Base-by-base conservation (phyloP, 2,113 vertebrate genomes). In the Microtus ochrogaster region DNA sequence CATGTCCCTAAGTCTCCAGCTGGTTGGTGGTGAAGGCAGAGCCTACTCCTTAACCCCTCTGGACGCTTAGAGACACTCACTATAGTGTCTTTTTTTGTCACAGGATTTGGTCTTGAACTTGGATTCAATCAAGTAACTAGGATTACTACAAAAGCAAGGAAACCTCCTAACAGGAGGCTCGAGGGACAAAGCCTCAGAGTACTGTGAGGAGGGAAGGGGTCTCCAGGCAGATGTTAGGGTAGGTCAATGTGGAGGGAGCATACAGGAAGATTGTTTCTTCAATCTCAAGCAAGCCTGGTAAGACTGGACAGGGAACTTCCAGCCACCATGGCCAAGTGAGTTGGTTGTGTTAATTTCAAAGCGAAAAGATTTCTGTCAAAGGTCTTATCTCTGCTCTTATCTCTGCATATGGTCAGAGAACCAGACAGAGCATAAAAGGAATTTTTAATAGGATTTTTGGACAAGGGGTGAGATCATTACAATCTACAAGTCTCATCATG, bases 51-150 rank as follows among this genome's bases (percentile, higher is more conserved):
- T 74, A 78, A 10, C 21, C 58, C 4, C 5, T 41, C 72, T 68
- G 26, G 66, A n/a, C 10, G 0, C 83, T 61, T 30, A 33, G n/a
- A 73, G 58, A 7, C 1, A 52, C 8, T 33, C 16, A 47, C 19
- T 26, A 24, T 7, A n/a, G 21, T 11, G 33, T 21, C 33, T 41
- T 87, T 63, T 63, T 72, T 28, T 49, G 83, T 61, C 47, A 33
- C 39, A 79, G 58, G 36, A 83, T 39, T 86, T 66, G 68, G 7
- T 79, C 89, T 96, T 58, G 39, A 92, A 63, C 36, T 92, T 94
- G 68, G 47, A 47, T 47, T 47, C 47, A 47, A 47, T 47, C 47
- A 47, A 47, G 47, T 47, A 52, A 65, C 58, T 22, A 55, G 4
- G 16, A 89, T 6, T 41, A 30, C 30, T 41, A 10, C 30, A 39